Evolutionary conservation across 1,140 invertebrate species (phyloP).

Genomic region (Ctenoplectra terminalis): DNA sequence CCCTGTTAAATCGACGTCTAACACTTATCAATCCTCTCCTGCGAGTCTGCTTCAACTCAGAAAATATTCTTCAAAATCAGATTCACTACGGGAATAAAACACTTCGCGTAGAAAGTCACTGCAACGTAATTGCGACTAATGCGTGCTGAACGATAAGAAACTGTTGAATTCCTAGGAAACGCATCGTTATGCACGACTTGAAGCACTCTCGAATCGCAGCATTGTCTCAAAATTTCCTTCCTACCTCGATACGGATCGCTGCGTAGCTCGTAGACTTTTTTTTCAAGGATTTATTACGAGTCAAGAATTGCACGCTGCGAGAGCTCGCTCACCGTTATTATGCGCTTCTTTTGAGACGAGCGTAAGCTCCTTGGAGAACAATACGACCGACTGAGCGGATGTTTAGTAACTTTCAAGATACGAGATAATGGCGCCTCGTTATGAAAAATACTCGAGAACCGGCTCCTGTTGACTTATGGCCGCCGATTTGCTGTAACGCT

Average conservation of each 20-base stretch:
- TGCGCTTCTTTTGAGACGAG: neutral
- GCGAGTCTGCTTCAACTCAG: too few species aligned
- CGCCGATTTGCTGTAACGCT: conserved; percentile 23
- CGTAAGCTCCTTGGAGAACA: conserved; percentile 16
- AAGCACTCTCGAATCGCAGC: neutral
- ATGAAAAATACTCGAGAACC: conserved; percentile 4
- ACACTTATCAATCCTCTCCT: too few species aligned
- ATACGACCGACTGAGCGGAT: neutral
- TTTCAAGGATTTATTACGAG: neutral
- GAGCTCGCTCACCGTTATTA: neutral
- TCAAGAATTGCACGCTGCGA: neutral
- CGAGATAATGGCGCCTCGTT: conserved; percentile 8
- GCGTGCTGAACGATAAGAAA: neutral
- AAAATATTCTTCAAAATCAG: too few species aligned
- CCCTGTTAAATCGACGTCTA: too few species aligned
- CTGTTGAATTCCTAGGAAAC: too few species aligned
- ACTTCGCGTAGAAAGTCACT: too few species aligned
- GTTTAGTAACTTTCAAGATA: conserved; percentile 5
- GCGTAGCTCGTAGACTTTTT: neutral
- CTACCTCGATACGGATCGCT: neutral
- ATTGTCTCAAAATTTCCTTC: conserved; percentile 8
- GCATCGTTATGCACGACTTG: neutral
- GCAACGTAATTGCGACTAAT: neutral
- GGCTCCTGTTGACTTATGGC: neutral
- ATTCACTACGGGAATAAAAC: too few species aligned